phyloP scores from a whole-genome alignment of 2,113 vertebrate species.

The Sprattus sprattus region DNA sequence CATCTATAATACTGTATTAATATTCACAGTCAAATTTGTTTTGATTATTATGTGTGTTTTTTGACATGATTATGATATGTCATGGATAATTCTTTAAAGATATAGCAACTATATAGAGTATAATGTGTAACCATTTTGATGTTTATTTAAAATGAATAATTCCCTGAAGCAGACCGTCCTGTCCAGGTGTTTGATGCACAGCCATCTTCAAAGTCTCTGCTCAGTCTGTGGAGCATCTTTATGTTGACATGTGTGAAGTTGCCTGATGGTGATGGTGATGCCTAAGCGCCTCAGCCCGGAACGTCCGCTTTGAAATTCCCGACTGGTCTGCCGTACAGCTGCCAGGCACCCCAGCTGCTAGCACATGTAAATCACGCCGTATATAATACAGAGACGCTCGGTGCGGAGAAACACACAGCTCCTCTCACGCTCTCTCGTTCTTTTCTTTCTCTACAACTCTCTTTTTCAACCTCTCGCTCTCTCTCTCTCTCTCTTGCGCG shows the following conservation, averaged over 20 bases:
- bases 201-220: background rate
- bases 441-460: background rate
- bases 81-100: too few species aligned
- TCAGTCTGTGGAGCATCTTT: background rate
- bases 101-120: background rate
- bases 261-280: constrained; percentile 23
- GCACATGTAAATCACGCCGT: constrained; percentile 55
- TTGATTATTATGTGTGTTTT: background rate
- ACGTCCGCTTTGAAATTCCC: constrained; percentile 43
- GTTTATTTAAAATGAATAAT: background rate
- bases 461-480: background rate
- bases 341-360: constrained; percentile 56
- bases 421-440: background rate
- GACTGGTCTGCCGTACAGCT: constrained; percentile 29
- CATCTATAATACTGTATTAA: background rate
- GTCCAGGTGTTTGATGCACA: background rate
- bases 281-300: constrained; percentile 27
- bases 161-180: background rate
- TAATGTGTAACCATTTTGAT: background rate
- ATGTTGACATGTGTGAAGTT: background rate
- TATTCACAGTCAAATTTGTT: background rate
- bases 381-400: constrained; percentile 37
- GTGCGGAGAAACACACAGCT: constrained; percentile 46
- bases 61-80: background rate
- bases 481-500: background rate